Conservation (phyloP, 2,113 vertebrate genomes). For the Pithys albifrons region DNA sequence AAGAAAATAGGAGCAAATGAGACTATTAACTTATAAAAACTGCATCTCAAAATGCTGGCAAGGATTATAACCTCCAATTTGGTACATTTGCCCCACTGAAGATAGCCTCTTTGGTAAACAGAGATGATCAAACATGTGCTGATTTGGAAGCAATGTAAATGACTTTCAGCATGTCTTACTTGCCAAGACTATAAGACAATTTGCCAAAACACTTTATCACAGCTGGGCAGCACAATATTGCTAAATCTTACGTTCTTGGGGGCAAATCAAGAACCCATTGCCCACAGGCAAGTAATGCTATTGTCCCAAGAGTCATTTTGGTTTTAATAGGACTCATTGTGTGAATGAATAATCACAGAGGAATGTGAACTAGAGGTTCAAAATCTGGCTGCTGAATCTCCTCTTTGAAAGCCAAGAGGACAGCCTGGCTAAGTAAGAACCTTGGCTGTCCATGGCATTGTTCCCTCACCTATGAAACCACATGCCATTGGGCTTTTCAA, state of each 20-base stretch:
- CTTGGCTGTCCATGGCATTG: background rate
- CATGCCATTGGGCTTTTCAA: background rate
- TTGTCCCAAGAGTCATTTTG: slow-evolving; percentile 7
- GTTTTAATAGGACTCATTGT: slow-evolving; percentile 8
- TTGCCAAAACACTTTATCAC: slow-evolving; percentile 2
- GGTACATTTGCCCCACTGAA: background rate
- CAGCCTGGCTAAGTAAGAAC: background rate
- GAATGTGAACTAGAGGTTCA: background rate
- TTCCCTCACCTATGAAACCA: background rate
- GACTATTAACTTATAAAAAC: background rate
- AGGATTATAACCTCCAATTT: background rate
- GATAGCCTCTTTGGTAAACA: background rate
- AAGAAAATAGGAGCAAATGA: background rate
- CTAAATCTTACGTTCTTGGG: slow-evolving; percentile 1
- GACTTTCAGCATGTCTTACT: background rate
- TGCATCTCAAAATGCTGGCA: background rate
- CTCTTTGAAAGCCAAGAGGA: background rate
- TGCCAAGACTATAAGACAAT: background rate
- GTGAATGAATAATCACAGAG: slow-evolving; percentile 26
- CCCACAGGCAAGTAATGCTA: background rate
- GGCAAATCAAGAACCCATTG: background rate
- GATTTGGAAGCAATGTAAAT: background rate
- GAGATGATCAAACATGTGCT: background rate
- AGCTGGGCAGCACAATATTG: background rate
- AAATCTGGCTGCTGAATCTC: background rate